Base-by-base conservation (phyloP, 1,140 invertebrate species). In the Palaemon carinicauda region DNA sequence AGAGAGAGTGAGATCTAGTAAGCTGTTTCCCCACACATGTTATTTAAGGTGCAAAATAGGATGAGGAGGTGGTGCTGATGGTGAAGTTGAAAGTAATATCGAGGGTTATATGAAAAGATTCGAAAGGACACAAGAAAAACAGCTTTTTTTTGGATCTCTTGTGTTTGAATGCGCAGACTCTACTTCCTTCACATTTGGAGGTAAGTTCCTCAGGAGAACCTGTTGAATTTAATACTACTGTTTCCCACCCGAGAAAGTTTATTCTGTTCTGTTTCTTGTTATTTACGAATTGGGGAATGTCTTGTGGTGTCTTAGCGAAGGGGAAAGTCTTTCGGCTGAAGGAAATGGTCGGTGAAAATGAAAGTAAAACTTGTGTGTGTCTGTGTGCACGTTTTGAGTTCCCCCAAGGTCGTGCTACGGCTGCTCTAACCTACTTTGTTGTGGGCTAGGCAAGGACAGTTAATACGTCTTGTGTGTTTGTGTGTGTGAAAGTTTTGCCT, bases 371-470 rank as follows among this genome's bases (percentile, higher is more conserved):
- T 19, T 33, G 17, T 15, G 24, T 21, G n/a, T n/a, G n/a, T n/a
- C n/a, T n/a, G n/a, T 31, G 14, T 31, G 12, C 15, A 14, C n/a
- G n/a, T 31, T n/a, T n/a, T 17, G 12, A 31, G 27, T 31, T n/a
- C 53, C 24, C 74, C 54, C 78, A 80, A 80, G 78, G 78, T 80
- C 78, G 54, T 19, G 31, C 52, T 54, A 54, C 27, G 53, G 24
- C 78, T 60, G 31, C n/a, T 27, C 78, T 80, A 80, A 80, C 78
- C 78, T 80, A 80, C 78, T 80, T 80, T 80, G 54, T 31, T 56
- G 51, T 80, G 52, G 19, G 9, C 24, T 52, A 24, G 19, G 56
- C 78, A 80, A 80, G 78, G 78, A 80, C 78, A 80, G 24, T 3
- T 33, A 21, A n/a, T n/a, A n/a, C n/a, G n/a, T n/a, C n/a, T n/a